phyloP scores from a whole-genome alignment of 2,888 invertebrate species.

The Heteropelma amictum region DNA sequence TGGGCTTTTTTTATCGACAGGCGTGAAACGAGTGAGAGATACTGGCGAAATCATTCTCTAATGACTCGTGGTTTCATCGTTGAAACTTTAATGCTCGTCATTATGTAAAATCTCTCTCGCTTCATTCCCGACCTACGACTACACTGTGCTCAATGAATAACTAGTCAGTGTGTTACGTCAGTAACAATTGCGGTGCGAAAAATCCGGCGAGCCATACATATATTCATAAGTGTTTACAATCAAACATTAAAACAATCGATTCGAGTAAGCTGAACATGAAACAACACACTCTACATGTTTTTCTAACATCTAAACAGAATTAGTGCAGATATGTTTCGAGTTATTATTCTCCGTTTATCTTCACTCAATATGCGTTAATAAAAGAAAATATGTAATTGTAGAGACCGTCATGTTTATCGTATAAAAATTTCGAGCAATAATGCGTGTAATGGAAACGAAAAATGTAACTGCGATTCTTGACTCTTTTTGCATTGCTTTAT shows the following conservation, averaged over 20 bases:
- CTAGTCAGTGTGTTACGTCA: slow-evolving; percentile 39
- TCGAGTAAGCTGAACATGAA: slow-evolving; percentile 42
- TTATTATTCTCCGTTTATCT: slow-evolving; percentile 34
- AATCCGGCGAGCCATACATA: slow-evolving; percentile 45
- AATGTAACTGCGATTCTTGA: not conserved
- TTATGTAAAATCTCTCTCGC: slow-evolving; percentile 23
- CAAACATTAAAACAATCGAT: slow-evolving; percentile 42
- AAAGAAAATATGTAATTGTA: not conserved
- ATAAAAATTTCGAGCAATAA: not conserved
- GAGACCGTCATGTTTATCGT: not conserved
- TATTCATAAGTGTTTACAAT: slow-evolving; percentile 11
- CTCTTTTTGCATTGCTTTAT: not conserved
- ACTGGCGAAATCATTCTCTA: not conserved
- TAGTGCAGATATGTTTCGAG: slow-evolving; percentile 39
- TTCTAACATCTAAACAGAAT: slow-evolving; percentile 48
- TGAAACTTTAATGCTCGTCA: not conserved
- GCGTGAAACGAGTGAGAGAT: slow-evolving; percentile 35
- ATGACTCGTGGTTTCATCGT: not conserved
- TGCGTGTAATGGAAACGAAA: not conserved
- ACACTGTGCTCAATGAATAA: slow-evolving; percentile 47
- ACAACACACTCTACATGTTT: slow-evolving; percentile 19
- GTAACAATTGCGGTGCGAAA: slow-evolving; percentile 54
- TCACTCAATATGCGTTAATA: slow-evolving; percentile 13
- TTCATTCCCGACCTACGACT: slow-evolving; percentile 55
- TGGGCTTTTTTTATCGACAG: slow-evolving; percentile 10